Evolutionary conservation across 2,888 invertebrate genomes (phyloP).

Genomic region (Folsomia manolachei): DNA sequence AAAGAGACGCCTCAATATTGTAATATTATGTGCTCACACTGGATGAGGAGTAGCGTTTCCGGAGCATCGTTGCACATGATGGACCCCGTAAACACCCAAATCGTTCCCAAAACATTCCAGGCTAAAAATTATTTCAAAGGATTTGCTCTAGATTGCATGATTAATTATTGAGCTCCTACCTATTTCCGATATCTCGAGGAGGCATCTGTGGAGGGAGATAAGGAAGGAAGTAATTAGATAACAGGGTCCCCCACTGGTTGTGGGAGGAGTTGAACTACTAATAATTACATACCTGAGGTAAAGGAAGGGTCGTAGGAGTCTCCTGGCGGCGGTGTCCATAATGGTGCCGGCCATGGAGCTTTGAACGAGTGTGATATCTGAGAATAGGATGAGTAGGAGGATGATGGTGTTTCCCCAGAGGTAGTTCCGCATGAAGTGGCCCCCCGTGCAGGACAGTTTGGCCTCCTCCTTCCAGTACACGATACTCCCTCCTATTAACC

Average conservation of each 20-base stretch:
- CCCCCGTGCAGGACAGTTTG: constrained; percentile 65
- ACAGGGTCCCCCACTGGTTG: too few relatives aligned
- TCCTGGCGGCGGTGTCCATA: constrained; percentile 46
- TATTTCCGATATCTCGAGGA: constrained; percentile 73
- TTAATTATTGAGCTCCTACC: too few relatives aligned
- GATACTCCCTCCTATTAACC: constrained; percentile 47
- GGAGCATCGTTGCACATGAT: constrained; percentile 62
- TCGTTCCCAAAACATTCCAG: constrained; percentile 77
- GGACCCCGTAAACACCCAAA: constrained; percentile 74
- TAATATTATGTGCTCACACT: too few relatives aligned
- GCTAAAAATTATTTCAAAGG: too few relatives aligned
- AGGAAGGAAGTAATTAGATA: constrained; percentile 11
- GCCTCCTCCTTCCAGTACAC: constrained; percentile 48
- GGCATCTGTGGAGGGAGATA: constrained; percentile 64
- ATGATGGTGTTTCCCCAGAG: constrained; percentile 62
- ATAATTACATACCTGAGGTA: constrained; percentile 50
- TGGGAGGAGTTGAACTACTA: background rate
- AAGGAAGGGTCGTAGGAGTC: constrained; percentile 44
- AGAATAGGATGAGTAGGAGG: constrained; percentile 52
- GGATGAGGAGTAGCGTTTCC: constrained; percentile 63
- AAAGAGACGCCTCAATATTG: too few relatives aligned
- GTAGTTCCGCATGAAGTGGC: constrained; percentile 69
- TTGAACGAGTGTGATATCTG: constrained; percentile 53
- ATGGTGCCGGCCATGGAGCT: constrained; percentile 52
- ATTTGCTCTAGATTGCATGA: too few relatives aligned